Conservation (phyloP, 2,797 vertebrate species). For the Salmo trutta region DNA sequence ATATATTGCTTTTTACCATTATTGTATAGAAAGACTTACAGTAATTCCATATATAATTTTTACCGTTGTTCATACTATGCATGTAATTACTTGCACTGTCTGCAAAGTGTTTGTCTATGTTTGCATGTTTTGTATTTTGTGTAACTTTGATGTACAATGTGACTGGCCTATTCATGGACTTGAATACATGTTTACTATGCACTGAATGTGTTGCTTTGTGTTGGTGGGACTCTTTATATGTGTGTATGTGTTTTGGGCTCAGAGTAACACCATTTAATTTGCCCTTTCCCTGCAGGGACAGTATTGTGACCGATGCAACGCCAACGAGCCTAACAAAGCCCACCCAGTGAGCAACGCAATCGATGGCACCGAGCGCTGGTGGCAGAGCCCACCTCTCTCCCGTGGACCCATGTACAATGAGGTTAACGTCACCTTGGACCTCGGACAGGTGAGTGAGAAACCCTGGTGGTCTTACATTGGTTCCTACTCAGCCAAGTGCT, state of each 20-base stretch:
- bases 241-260: neutral
- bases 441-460: slow-evolving; percentile 86
- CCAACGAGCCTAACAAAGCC: slow-evolving; percentile 83
- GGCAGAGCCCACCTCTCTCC: slow-evolving; percentile 96
- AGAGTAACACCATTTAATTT: neutral
- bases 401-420: slow-evolving; percentile 81
- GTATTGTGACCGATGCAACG: slow-evolving; percentile 88
- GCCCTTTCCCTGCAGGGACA: slow-evolving; percentile 80
- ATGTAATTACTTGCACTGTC: neutral
- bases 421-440: slow-evolving; percentile 90
- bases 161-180: neutral
- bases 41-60: slow-evolving; percentile 4
- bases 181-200: neutral
- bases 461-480: neutral
- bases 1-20: neutral
- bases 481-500: slow-evolving; percentile 26
- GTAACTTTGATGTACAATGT: neutral
- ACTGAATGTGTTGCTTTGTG: neutral
- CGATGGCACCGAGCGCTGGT: slow-evolving; percentile 92
- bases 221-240: neutral
- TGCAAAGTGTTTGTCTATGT: neutral
- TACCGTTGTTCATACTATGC: neutral
- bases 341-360: slow-evolving; percentile 84
- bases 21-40: neutral
- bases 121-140: neutral